These are phyloP conservation scores for Streblospio benedicti DNA, from an alignment of 1,140 invertebrate genomes.

Conservation along the genomic window DNA sequence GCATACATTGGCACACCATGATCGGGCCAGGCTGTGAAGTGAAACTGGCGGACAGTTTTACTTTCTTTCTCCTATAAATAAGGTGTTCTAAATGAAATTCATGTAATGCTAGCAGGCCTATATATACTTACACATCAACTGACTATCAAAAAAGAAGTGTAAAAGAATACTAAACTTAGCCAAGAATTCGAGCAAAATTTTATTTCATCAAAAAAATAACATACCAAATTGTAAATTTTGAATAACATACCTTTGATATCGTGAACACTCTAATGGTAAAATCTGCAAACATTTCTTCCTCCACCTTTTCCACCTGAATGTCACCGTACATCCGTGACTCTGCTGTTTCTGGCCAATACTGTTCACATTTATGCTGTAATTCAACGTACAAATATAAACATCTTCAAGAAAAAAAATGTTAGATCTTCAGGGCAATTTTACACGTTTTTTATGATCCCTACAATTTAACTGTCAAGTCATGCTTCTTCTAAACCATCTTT, in stretches of 20 bases:
- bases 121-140: neutral
- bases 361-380: conserved; percentile 82
- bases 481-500: too few relatives aligned
- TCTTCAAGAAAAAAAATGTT: neutral
- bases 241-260: conserved; percentile 64
- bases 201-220: too few relatives aligned
- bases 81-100: too few relatives aligned
- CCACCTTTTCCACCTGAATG: conserved; percentile 75
- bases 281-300: conserved; percentile 84
- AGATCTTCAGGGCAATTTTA: neutral
- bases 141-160: too few relatives aligned
- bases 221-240: too few relatives aligned
- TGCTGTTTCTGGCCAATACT: conserved; percentile 89
- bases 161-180: neutral
- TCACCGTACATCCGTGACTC: conserved; percentile 78
- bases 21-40: conserved; percentile 95
- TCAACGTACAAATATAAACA: neutral
- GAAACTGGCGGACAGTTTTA: conserved; percentile 76
- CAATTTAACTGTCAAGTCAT: neutral
- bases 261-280: conserved; percentile 81
- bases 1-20: conserved; percentile 88
- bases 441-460: conserved; percentile 1
- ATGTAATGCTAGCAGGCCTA: conserved; percentile 7
- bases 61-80: conserved; percentile 1
- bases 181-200: too few relatives aligned